Evolutionary conservation across 1,140 invertebrate species (phyloP).

Genomic region (Rhopalosiphum maidis): DNA sequence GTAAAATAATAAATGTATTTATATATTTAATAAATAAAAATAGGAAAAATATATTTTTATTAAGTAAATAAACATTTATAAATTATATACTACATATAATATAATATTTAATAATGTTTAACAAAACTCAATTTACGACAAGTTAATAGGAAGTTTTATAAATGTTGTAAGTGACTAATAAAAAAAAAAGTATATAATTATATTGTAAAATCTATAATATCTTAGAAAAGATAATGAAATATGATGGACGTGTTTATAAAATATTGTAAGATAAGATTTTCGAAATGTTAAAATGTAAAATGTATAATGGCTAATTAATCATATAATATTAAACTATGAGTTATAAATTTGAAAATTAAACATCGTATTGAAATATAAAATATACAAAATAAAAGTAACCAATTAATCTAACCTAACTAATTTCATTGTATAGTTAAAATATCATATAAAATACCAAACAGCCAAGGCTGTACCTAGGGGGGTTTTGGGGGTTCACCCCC

Average conservation of each 20-base stretch:
- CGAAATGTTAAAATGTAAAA: neutral
- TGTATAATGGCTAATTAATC: neutral
- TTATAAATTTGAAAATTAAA: neutral
- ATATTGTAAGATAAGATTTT: neutral
- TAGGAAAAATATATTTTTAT: neutral
- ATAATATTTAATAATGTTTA: too few relatives aligned
- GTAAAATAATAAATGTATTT: neutral
- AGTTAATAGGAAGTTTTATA: too few relatives aligned
- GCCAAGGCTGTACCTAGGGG: too few relatives aligned
- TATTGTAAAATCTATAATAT: neutral
- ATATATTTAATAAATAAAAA: neutral
- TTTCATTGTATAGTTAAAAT: too few relatives aligned
- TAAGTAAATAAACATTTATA: neutral
- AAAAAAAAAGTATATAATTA: too few relatives aligned
- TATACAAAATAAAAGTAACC: too few relatives aligned
- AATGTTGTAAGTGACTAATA: too few relatives aligned
- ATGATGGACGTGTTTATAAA: neutral
- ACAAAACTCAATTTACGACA: too few relatives aligned
- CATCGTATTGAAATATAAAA: neutral
- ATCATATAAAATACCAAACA: neutral
- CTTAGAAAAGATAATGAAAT: neutral
- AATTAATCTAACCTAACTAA: too few relatives aligned
- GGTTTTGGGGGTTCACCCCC: too few relatives aligned
- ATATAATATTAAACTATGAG: neutral
- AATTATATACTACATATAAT: neutral